These are phyloP conservation scores for Alectoris magna DNA, from an alignment of 2,797 vertebrate genomes.

Conservation along the genomic window DNA sequence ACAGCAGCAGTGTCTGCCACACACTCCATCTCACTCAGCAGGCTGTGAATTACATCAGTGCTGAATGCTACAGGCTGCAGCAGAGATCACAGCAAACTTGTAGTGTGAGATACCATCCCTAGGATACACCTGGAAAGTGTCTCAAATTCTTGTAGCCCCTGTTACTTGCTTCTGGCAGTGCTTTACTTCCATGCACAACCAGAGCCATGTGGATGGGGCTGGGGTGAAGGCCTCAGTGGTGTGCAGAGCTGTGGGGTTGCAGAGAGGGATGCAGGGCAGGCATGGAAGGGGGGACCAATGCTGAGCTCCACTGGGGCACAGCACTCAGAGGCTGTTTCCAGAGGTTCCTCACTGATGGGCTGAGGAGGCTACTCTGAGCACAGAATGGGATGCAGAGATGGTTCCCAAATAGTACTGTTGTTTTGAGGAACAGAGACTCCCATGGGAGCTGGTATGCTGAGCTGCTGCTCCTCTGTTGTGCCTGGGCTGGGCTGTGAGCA, in stretches of 20 bases:
- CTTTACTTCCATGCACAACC: too few species aligned
- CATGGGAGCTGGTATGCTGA: neutral
- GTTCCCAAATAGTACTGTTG: neutral
- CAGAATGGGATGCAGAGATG: fast-evolving
- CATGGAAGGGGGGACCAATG: neutral
- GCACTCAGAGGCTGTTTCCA: neutral
- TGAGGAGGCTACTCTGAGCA: too few species aligned
- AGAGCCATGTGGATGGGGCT: too few species aligned
- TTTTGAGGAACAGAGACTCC: constrained; percentile 24
- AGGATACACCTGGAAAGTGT: neutral
- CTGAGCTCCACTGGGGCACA: neutral
- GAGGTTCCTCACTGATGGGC: neutral
- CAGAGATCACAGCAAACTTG: neutral
- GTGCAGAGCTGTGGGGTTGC: too few species aligned
- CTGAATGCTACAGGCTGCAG: neutral
- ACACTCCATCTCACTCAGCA: too few species aligned
- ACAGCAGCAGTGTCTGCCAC: too few species aligned
- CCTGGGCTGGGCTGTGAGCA: neutral
- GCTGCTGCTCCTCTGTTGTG: neutral
- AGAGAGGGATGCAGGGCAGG: neutral
- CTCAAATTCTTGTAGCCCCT: neutral
- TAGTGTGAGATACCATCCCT: neutral
- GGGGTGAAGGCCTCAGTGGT: too few species aligned
- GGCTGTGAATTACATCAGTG: neutral
- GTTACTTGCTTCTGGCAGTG: too few species aligned